A percentile compares a stretch with the other conserved stretches of the same genome.
These are phyloP conservation scores for Micrasema longulum DNA, from an alignment of 1,140 invertebrate species.

Conservation along the genomic window DNA sequence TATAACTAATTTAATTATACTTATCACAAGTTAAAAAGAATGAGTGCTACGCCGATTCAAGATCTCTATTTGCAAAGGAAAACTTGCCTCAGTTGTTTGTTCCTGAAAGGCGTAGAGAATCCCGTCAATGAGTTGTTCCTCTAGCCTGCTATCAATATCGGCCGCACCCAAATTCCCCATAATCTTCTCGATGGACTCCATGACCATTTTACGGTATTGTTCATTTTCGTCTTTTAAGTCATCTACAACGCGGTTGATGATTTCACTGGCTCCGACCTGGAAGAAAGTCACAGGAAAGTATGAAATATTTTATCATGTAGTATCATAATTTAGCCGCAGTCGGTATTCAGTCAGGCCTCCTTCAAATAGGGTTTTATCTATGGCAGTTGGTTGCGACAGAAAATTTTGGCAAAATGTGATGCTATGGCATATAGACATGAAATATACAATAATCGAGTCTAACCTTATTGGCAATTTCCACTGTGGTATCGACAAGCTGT, in stretches of 20 bases:
- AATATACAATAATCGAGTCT: background rate
- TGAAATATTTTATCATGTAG: too few relatives aligned
- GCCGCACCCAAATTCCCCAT: constrained; percentile 97
- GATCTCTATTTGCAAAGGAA: too few relatives aligned
- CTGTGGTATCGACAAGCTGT: constrained; percentile 98
- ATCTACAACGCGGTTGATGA: constrained; percentile 98
- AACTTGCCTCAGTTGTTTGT: constrained; percentile 93
- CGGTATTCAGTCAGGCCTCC: too few relatives aligned
- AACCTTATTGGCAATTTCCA: constrained; percentile 98
- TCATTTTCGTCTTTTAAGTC: constrained; percentile 99
- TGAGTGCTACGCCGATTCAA: too few relatives aligned
- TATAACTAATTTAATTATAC: too few relatives aligned
- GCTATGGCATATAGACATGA: background rate
- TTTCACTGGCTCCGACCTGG: constrained; percentile 95
- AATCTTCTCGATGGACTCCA: constrained; percentile 99
- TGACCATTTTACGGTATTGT: constrained; percentile 99
- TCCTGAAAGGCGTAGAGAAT: constrained; percentile 99
- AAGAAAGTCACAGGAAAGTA: background rate
- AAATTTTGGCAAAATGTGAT: background rate
- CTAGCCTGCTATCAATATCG: constrained; percentile 96
- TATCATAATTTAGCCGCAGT: too few relatives aligned
- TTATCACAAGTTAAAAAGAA: too few relatives aligned
- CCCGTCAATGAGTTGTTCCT: constrained; percentile 99
- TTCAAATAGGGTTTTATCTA: too few relatives aligned
- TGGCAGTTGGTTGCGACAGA: too few relatives aligned